These are phyloP conservation scores for Amphiprion percula DNA, from an alignment of 2,113 vertebrate genomes.

Conservation along the genomic window DNA sequence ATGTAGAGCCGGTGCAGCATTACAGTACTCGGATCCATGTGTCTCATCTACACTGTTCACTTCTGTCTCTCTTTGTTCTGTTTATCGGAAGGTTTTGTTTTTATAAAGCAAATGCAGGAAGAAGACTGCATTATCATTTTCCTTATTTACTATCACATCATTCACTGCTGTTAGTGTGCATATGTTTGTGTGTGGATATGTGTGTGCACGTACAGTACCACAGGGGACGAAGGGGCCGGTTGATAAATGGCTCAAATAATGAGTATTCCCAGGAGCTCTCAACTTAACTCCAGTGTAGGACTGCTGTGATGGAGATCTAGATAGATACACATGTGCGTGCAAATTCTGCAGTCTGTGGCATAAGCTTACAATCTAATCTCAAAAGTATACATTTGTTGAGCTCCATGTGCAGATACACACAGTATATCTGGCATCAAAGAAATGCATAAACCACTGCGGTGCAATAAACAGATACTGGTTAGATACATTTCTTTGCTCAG, in stretches of 20 bases:
- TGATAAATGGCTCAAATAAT: constrained; percentile 82
- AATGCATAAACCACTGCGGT: constrained; percentile 11
- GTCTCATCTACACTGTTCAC: constrained; percentile 5
- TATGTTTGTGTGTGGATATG: constrained; percentile 17
- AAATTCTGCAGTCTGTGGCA: constrained; percentile 24
- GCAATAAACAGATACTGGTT: constrained; percentile 35
- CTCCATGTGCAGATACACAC: constrained; percentile 19
- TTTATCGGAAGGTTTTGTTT: constrained; percentile 32
- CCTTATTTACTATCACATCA: constrained; percentile 24
- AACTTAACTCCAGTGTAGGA: constrained; percentile 74
- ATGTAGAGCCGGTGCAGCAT: constrained; percentile 4
- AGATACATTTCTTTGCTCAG: constrained; percentile 37
- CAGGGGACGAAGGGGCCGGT: constrained; percentile 59
- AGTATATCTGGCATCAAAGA: constrained; percentile 32
- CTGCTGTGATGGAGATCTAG: constrained; percentile 61
- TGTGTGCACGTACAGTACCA: constrained; percentile 25
- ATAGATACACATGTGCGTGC: constrained; percentile 36
- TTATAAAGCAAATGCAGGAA: constrained; percentile 3
- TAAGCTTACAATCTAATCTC: constrained; percentile 52
- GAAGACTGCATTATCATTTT: constrained; percentile 26
- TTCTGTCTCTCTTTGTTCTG: constrained; percentile 26
- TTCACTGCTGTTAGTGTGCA: constrained; percentile 9
- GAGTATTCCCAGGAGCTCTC: constrained; percentile 75
- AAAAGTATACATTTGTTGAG: constrained; percentile 42
- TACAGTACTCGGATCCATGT: constrained; percentile 13